Base-by-base conservation (phyloP, 2,888 invertebrate genomes). In the Andrena bicolor region DNA sequence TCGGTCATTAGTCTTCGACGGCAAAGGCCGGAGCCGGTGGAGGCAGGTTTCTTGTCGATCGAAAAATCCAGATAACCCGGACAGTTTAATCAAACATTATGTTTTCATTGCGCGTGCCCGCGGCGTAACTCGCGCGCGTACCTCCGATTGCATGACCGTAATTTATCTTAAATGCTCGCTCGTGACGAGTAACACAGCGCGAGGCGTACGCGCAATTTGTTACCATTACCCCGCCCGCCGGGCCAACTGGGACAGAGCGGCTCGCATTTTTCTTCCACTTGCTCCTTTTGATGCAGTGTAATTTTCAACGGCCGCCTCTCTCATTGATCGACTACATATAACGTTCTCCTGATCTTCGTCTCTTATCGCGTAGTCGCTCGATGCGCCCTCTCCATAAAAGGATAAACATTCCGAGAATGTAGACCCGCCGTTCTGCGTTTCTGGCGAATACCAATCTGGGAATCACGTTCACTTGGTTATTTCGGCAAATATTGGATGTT, bases 21-120 rank as follows among this genome's bases (percentile, higher is more conserved):
- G 35, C 41, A 49, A 58, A 66, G 49, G 71, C 49, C 61, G 41
- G 23, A 6, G 1, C 16, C 7, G 28, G 28, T 20, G 49, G 35
- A 61, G 74, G 58, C 48, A 23, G 26, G n/a, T 8, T 69, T 58
- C 77, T 58, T 16, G 76, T 66, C 66, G 83, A 82, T 83, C 63
- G 77, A 30, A 56, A 58, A 53, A 66, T 65, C 69, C 1, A 49
- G 77, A 77, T 82, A 80, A 49, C 23, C 5, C 56, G 53, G 69
- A 81, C 72, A 63, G 74, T 84, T 77, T 77, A 87, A 86, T 84
- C 76, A 75, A 86, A 82, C 87, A 72, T 75, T 80, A 80, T 58
- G 70, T 69, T 86, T 81, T 74, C 76, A 86, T 76, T 61, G 35
- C 10, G 28, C 26, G 23, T 13, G 23, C 41, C 51, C 8, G 51